These are phyloP conservation scores for Phymatocera aterrima DNA, from an alignment of 2,888 invertebrate genomes.

Conservation along the genomic window DNA sequence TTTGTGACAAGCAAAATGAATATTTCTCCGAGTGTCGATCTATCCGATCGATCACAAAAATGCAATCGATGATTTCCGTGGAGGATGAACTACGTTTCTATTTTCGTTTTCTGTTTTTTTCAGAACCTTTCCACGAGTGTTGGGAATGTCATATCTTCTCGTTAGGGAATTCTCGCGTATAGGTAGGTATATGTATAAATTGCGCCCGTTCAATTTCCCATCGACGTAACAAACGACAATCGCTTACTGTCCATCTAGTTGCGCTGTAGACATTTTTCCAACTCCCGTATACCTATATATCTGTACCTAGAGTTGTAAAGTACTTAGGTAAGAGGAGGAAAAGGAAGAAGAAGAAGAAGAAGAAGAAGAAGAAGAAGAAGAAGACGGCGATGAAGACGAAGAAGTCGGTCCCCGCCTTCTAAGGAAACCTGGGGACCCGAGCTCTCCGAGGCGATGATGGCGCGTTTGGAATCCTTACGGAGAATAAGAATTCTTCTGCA, in stretches of 20 bases:
- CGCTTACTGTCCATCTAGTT: neutral
- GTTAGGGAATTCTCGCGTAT: slow-evolving; percentile 39
- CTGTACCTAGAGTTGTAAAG: too few relatives aligned
- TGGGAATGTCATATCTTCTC: too few relatives aligned
- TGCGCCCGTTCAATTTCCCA: neutral
- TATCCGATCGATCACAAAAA: too few relatives aligned
- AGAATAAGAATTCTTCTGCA: slow-evolving; percentile 55
- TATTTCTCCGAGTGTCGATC: neutral
- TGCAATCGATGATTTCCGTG: neutral
- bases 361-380: too few relatives aligned
- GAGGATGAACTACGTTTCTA: neutral
- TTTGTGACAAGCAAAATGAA: neutral
- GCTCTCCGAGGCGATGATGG: slow-evolving; percentile 51
- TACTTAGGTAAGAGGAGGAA: too few relatives aligned
- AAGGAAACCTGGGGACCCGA: slow-evolving; percentile 61
- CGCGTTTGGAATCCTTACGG: slow-evolving; percentile 58
- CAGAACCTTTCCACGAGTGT: neutral
- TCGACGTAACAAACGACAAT: slow-evolving; percentile 33
- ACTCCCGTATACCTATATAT: too few relatives aligned
- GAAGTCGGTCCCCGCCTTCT: slow-evolving; percentile 52
- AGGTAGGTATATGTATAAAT: too few relatives aligned
- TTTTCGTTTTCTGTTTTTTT: neutral
- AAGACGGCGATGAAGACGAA: slow-evolving; percentile 4
- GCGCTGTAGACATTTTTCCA: slow-evolving; percentile 4
- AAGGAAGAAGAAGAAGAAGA: too few relatives aligned